Conservation (phyloP, 2,888 invertebrate species). For the Acleris cristana region DNA sequence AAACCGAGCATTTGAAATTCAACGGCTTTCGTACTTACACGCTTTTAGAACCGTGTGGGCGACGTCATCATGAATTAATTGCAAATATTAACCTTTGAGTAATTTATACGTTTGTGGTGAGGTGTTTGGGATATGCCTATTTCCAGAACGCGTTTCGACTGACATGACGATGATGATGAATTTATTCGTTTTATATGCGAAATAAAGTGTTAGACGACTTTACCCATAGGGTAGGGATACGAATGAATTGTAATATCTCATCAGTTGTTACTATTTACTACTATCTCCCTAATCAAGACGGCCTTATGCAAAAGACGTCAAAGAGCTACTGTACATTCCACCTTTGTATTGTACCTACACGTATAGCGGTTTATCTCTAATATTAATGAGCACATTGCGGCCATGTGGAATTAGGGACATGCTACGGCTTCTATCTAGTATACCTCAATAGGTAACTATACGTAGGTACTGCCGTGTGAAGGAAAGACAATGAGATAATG, state of each 20-base stretch:
- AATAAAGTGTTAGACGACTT: too few species aligned
- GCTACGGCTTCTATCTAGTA: background rate
- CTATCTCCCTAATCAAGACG: background rate
- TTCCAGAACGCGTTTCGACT: too few species aligned
- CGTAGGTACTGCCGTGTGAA: too few species aligned
- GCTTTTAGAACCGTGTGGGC: background rate
- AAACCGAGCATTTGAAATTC: slow-evolving; percentile 11
- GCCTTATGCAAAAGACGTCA: slow-evolving; percentile 16
- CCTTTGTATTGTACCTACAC: background rate
- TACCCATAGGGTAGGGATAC: background rate
- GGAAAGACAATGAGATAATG: too few species aligned
- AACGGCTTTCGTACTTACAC: slow-evolving; percentile 6
- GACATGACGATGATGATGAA: too few species aligned
- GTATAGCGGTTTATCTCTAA: slow-evolving; percentile 24
- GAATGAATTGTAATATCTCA: background rate
- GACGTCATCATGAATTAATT: background rate
- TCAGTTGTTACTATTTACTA: background rate
- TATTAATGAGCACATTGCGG: slow-evolving; percentile 29
- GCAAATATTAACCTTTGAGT: background rate
- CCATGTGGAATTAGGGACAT: slow-evolving; percentile 7
- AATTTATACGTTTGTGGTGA: too few species aligned
- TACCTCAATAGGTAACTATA: background rate
- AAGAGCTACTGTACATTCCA: slow-evolving; percentile 8
- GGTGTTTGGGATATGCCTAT: too few species aligned
- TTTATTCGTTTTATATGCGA: too few species aligned